These are phyloP conservation scores for Noctua janthe DNA, from an alignment of 2,888 invertebrate species.

Conservation along the genomic window DNA sequence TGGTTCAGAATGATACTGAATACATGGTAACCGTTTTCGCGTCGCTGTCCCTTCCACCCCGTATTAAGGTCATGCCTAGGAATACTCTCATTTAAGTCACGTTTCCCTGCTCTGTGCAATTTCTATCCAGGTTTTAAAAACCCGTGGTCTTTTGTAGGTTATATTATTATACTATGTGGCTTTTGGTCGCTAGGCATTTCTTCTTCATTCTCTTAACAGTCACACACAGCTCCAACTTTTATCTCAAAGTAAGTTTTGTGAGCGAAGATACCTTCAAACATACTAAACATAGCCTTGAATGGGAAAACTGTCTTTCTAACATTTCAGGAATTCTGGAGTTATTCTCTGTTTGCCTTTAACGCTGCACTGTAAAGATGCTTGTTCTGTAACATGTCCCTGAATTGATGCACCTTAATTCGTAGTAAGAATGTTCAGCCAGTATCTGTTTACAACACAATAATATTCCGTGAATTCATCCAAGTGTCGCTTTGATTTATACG, in stretches of 20 bases:
- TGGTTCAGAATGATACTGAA: too few species aligned
- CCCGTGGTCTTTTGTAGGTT: not conserved
- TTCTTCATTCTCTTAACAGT: not conserved
- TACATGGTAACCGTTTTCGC: too few species aligned
- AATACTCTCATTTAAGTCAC: too few species aligned
- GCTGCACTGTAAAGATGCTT: not conserved
- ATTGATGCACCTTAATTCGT: conserved; percentile 23
- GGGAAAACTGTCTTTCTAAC: not conserved
- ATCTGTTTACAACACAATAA: conserved; percentile 42
- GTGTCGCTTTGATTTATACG: conserved; percentile 65
- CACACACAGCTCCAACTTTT: too few species aligned
- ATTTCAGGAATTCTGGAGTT: not conserved
- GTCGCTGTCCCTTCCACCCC: too few species aligned
- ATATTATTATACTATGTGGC: not conserved
- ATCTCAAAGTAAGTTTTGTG: not conserved
- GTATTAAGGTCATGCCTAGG: too few species aligned
- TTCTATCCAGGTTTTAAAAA: too few species aligned
- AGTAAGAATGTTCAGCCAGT: conserved; percentile 26
- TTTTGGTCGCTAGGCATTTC: not conserved
- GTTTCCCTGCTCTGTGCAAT: not conserved
- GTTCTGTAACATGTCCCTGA: not conserved
- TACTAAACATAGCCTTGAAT: not conserved
- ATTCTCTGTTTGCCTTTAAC: not conserved
- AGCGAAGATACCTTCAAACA: too few species aligned
- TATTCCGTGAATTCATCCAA: conserved; percentile 56